Base-by-base conservation (phyloP, 2,888 invertebrate species). In the Temnothorax rugatulus region DNA sequence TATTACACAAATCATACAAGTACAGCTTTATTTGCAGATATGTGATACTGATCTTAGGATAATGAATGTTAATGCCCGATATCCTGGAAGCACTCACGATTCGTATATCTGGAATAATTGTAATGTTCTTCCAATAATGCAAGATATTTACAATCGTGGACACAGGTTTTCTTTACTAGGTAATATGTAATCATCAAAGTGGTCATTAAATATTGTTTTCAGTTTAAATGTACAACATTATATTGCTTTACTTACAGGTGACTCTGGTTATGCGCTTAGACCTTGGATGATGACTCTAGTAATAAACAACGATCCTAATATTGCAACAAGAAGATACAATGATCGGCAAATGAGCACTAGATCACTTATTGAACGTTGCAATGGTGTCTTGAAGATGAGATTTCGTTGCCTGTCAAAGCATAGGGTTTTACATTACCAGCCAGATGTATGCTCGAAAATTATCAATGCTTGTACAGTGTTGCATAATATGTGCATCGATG, bases 201-300 rank as follows among this genome's bases (percentile, higher is more conserved):
- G 4, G 21, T 54, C 1, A 4, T 54, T 21, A 54, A 38, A 63
- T 38, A 63, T 34, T n/a, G 11, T 34, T 61, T 8, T 34, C 13
- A 61, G 4, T 61, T 61, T 18, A 5, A 34, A 61, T 34, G 34
- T 11, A n/a, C 11, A 34, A 54, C n/a, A 52, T 54, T n/a, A 34
- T n/a, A 63, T 63, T 63, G 59, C 59, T 59, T 59, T 59, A 59
- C 59, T 34, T 63, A 63, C 63, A 63, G 63, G 38, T 63, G 63
- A 63, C 9, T 38, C 63, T 9, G 38, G 11, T 63, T 63, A 63
- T 38, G 63, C 63, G 11, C 38, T 63, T 34, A 63, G 63, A n/a
- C 63, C 38, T 34, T 63, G 63, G 63, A 63, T 63, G 63, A 63
- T 63, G 38, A 63, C 38, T 34, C 63, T 38, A 63, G n/a, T 63